Evolutionary conservation across 1,140 invertebrate species (phyloP).

Genomic region (Musca vetustissima): DNA sequence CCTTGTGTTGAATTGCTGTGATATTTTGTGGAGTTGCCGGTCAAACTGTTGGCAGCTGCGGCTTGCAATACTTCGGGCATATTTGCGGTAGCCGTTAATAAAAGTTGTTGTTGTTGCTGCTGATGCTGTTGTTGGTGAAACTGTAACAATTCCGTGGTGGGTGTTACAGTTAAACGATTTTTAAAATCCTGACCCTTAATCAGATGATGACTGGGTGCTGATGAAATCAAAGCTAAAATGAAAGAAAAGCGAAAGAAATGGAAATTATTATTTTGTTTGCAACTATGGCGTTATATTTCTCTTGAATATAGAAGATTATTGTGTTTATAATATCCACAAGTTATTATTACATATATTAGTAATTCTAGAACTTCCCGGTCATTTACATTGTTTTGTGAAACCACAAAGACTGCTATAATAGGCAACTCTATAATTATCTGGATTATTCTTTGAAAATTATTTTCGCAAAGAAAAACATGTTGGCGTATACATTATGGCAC

Average conservation of each 20-base stretch:
- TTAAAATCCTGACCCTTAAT: not conserved
- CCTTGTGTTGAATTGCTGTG: not conserved
- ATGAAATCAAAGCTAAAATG: conserved; percentile 37
- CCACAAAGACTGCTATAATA: too few relatives aligned
- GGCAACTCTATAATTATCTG: too few relatives aligned
- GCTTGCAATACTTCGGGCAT: conserved; percentile 28
- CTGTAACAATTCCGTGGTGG: conserved; percentile 62
- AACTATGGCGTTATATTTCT: too few relatives aligned
- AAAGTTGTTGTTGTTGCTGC: conserved; percentile 59
- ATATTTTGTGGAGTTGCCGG: conserved; percentile 33
- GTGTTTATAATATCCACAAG: too few relatives aligned
- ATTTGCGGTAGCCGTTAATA: conserved; percentile 13
- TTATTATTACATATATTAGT: too few relatives aligned
- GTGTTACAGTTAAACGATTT: not conserved
- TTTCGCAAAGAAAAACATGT: too few relatives aligned
- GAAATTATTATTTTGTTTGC: too few relatives aligned
- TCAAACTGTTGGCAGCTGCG: conserved; percentile 26
- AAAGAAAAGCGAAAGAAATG: conserved; percentile 27
- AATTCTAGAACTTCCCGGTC: too few relatives aligned
- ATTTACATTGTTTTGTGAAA: too few relatives aligned
- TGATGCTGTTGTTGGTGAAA: conserved; percentile 27
- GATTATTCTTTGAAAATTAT: too few relatives aligned
- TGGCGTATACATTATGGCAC: too few relatives aligned
- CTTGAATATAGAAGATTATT: too few relatives aligned
- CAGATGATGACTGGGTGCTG: not conserved